Conservation (phyloP, 2,797 vertebrate species). For the Syndactyla subalaris region DNA sequence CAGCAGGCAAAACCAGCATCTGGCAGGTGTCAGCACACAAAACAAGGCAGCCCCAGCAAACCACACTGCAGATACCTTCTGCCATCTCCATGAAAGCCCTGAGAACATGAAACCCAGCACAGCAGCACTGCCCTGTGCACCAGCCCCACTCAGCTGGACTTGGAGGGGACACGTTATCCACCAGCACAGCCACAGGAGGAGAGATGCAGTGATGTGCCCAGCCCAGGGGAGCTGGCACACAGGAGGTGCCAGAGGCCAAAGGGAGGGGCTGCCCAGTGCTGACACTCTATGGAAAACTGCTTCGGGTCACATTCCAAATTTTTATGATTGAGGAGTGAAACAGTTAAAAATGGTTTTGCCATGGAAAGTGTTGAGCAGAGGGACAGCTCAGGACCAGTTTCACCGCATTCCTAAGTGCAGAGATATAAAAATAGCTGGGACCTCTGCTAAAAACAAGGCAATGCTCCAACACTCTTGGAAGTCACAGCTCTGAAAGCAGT, state of each 20-base stretch:
- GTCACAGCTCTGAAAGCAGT: neutral
- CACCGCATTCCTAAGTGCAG: neutral
- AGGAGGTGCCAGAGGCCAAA: neutral
- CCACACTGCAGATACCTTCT: rapidly evolving
- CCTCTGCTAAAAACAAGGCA: neutral
- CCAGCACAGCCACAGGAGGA: neutral
- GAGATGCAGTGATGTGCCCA: neutral
- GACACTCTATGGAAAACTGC: rapidly evolving
- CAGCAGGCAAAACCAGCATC: neutral
- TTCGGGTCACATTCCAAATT: neutral
- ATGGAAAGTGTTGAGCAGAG: neutral
- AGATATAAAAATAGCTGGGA: neutral
- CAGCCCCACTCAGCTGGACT: neutral
- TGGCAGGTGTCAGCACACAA: neutral
- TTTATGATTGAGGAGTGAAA: neutral
- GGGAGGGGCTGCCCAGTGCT: neutral
- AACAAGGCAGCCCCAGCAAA: neutral
- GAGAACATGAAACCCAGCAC: neutral
- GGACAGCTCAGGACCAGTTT: neutral
- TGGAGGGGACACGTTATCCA: neutral
- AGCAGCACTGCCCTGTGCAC: neutral
- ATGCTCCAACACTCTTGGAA: neutral
- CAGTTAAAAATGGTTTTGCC: neutral
- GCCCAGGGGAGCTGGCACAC: neutral
- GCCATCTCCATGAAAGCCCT: rapidly evolving